phyloP scores from a whole-genome alignment of 2,797 vertebrate genomes.

The Gymnopithys bicolor region DNA sequence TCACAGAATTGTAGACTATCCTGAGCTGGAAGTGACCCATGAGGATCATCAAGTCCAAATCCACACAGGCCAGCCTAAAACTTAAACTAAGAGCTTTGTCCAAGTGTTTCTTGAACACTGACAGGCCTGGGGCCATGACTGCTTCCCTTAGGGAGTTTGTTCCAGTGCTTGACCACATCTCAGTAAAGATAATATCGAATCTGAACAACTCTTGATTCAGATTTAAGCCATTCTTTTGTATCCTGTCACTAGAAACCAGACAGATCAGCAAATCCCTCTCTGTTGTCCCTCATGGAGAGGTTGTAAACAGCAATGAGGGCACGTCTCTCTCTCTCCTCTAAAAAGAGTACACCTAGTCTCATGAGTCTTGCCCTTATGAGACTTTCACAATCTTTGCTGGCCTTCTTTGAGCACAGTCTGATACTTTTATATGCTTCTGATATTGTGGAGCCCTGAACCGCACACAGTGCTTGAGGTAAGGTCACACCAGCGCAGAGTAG shows the following conservation, averaged over 20 bases:
- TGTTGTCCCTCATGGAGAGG: accelerated
- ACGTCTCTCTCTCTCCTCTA: not conserved
- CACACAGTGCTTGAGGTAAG: not conserved
- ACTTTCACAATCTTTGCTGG: not conserved
- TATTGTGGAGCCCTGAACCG: not conserved
- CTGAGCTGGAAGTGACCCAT: not conserved
- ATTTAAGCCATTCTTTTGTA: not conserved
- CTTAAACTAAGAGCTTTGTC: not conserved
- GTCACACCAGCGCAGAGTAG: not conserved
- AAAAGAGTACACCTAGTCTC: not conserved
- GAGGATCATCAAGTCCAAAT: not conserved
- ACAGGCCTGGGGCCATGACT: not conserved
- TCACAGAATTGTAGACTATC: not conserved
- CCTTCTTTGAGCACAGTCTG: not conserved
- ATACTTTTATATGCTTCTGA: not conserved
- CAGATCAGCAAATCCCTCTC: not conserved
- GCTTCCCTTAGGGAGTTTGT: not conserved
- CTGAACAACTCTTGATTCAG: not conserved
- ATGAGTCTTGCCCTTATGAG: not conserved
- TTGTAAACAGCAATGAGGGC: not conserved
- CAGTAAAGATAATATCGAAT: not conserved
- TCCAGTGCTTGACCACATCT: not conserved
- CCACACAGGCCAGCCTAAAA: not conserved
- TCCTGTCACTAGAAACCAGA: not conserved
- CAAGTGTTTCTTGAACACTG: not conserved